Base-by-base conservation (phyloP, 2,797 vertebrate genomes). In the Tadarida brasiliensis region DNA sequence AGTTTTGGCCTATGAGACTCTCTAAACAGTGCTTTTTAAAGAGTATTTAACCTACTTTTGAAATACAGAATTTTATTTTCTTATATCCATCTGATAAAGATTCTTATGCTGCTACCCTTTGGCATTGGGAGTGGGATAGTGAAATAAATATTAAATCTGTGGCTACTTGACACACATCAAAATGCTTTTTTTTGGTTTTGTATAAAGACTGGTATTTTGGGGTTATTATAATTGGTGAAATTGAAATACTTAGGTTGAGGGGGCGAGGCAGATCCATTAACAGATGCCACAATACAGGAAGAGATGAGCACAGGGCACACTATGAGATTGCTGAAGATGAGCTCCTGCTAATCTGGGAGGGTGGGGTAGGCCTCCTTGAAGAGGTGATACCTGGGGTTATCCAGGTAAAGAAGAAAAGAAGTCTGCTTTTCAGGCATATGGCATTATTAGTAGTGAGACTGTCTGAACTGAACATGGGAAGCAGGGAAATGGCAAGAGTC, bases 1-100 rank as follows among this genome's bases (percentile, higher is more conserved):
- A 67, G n/a, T 7, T 97, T 73, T 87, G 92, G 63, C 87, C 49
- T 15, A 17, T 54, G 33, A 96, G 44, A 35, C 87, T 87, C 49
- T 70, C 24, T 90, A 89, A 87, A 33, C 3, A 14, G 26, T 35
- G 9, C 30, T 95, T 92, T 80, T 87, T 47, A 49, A 59, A 87
- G 39, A 94, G 54, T 49, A 77, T 78, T 0, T 6, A 33, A 47
- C 12, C 81, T 70, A 54, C 87, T 97, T 97, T 51, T 73, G 39
- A 89, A 86, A 89, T 78, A 49, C 0, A 70, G 59, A 59, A 76
- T 83, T 11, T 85, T 83, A 67, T 74, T 68, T 74, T 95, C 39
- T 85, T 83, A 67, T 74, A 73, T 74, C 95, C 39, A 80, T 30
- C 12, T 74, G 57, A 78, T 65, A 61, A 78, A 67, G 4, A 90